Evolutionary conservation across 2,797 vertebrate genomes (phyloP), one percentile per base, ranked within the genome.

Genomic region (Craterocephalus amniculus): DNA sequence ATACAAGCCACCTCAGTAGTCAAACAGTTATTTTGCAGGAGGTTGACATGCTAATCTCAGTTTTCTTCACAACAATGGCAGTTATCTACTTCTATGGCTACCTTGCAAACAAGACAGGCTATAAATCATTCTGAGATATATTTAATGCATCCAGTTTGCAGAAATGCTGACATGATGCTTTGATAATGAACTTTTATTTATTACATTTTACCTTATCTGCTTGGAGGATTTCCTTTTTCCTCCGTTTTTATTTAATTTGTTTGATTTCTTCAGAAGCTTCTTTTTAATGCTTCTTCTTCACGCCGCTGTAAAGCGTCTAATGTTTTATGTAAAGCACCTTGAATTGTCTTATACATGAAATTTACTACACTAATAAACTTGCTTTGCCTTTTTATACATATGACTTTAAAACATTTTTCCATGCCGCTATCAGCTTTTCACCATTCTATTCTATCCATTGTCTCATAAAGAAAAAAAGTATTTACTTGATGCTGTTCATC

Each of bases 401-500:
- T 4, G 2, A 38, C 16, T 22, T 49, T 22, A 49, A 22, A 22
- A 11, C n/a, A 49, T 22, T n/a, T n/a, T n/a, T n/a, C n/a, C 6
- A 16, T 52, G 22, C 49, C 27, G 22, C 24, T 26, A 12, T 49
- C 12, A 52, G 22, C 11, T 26, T 52, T 52, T 11, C 24, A 52
- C 27, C 6, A 11, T 26, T 24, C 26, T 52, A 26, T 26, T n/a
- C n/a, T n/a, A n/a, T n/a, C n/a, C 48, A 38, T 22, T 24, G 32
- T 16, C 16, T 26, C 6, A 14, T 22, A 14, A 43, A 2, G 36
- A 18, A 29, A 12, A 43, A 13, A n/a, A 22, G 14, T 10, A 70
- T 62, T 93, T 89, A 99, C 98, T 96, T 97, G 87, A 99, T 98
- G 91, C 96, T 97, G 82, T 97, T 98, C 73, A 99, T 98, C 98